Base-by-base conservation (phyloP, 2,888 invertebrate species). In the Leptinotarsa tumamoca region DNA sequence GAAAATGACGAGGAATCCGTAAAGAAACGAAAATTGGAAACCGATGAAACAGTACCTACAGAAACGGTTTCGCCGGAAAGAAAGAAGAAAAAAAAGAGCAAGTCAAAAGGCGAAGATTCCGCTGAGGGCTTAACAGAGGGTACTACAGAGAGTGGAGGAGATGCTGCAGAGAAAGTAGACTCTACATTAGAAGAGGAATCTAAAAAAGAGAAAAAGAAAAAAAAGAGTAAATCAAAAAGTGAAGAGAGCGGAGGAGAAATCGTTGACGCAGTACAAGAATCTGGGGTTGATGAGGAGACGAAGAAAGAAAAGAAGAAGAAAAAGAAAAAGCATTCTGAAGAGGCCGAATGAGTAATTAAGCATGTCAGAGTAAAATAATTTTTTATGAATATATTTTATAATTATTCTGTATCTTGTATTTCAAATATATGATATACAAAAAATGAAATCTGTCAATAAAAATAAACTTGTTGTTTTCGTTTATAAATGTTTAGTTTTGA, bases 81-180 rank as follows among this genome's bases (percentile, higher is more conserved):
- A 87, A 80, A 80, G 61, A 93, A 93, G 87, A 93, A 92, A 86
- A 92, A 91, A 84, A 90, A 91, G 84, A 92, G 91, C 80, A 90
- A 90, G 85, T 86, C 82, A 72, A 87, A 88, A 23, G 89, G 78
- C 63, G 73, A 73, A 21, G 78, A 74, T 74, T 87, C 88, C 15
- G 61, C 49, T 56, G 74, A 67, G 33, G 89, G n/a, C 14, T 68
- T 67, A 27, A 67, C n/a, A 2, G 52, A 52, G 52, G n/a, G 52
- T 52, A 43, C 43, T 43, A 2, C 68, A 3, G 61, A 61, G 27
- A 61, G 61, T 61, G 61, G 61, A 5, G 61, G 23, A 27, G 61
- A 61, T 27, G 15, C 18, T 61, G 33, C 61, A 4, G 87, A 33
- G 88, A 89, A 52, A 68, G 63, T 43, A 33, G 67, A 86, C 85